Conservation (phyloP, 2,113 vertebrate genomes). For the Peucedramus taeniatus region DNA sequence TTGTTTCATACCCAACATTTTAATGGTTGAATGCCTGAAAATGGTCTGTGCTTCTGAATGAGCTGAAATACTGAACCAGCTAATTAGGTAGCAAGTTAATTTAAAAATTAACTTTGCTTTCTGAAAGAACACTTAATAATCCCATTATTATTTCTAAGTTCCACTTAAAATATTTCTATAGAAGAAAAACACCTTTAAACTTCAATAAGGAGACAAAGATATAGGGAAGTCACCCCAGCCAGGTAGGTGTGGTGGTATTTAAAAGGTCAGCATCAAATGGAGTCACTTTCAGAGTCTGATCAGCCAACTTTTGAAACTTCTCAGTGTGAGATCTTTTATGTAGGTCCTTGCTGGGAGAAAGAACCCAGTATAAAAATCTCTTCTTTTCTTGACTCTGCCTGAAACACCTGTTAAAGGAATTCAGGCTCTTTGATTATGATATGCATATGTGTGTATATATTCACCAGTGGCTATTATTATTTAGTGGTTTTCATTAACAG, state of each 20-base stretch:
- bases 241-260: fast-evolving
- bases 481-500: neutral
- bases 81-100: neutral
- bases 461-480: neutral
- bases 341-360: neutral
- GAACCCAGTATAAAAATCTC: neutral
- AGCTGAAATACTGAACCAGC: neutral
- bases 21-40: neutral
- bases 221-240: neutral
- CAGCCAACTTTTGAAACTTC: neutral
- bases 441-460: neutral
- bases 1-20: neutral
- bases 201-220: neutral
- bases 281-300: neutral
- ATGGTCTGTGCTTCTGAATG: neutral
- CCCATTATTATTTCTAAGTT: neutral
- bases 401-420: neutral
- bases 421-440: neutral
- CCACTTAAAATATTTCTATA: neutral
- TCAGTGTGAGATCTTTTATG: neutral
- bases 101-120: neutral
- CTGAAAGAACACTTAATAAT: neutral
- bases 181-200: neutral
- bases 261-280: neutral
- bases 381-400: neutral